Evolutionary conservation across 1,140 invertebrate species (phyloP).

Genomic region (Saccostrea glomerata): DNA sequence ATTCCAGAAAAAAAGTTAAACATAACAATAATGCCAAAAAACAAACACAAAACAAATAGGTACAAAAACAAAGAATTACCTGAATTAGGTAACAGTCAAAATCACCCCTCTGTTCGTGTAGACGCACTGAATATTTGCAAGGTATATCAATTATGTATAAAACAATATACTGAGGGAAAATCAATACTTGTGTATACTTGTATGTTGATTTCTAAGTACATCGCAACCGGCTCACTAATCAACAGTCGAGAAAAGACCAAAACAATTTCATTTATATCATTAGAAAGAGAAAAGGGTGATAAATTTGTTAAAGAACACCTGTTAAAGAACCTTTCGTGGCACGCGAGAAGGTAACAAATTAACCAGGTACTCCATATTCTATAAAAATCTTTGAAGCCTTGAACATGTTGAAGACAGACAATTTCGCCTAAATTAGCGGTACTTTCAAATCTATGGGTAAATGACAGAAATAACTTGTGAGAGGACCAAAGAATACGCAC

Average conservation of each 20-base stretch:
- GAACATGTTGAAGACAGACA: background rate
- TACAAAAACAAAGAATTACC: background rate
- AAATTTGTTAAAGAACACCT: background rate
- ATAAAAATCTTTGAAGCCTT: background rate
- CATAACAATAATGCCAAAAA: background rate
- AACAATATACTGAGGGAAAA: slow-evolving; percentile 31
- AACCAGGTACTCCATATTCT: background rate
- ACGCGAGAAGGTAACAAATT: background rate
- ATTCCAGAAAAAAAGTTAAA: background rate
- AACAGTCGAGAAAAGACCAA: background rate
- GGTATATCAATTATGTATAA: slow-evolving; percentile 35
- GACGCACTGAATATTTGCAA: background rate
- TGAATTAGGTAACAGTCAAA: background rate
- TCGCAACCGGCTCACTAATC: background rate
- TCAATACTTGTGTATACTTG: background rate
- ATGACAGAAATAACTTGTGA: background rate
- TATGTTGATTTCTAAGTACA: background rate
- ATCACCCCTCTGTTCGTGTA: background rate
- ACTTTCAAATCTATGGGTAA: background rate
- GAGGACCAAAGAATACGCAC: background rate
- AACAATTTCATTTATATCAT: background rate
- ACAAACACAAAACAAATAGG: background rate
- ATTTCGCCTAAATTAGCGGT: background rate
- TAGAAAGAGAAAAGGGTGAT: background rate
- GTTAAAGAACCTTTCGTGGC: background rate